A percentile compares a stretch with the other conserved stretches of the same genome.
These are phyloP conservation scores for Epicauta chinensis DNA, from an alignment of 1,140 invertebrate species.

Conservation along the genomic window DNA sequence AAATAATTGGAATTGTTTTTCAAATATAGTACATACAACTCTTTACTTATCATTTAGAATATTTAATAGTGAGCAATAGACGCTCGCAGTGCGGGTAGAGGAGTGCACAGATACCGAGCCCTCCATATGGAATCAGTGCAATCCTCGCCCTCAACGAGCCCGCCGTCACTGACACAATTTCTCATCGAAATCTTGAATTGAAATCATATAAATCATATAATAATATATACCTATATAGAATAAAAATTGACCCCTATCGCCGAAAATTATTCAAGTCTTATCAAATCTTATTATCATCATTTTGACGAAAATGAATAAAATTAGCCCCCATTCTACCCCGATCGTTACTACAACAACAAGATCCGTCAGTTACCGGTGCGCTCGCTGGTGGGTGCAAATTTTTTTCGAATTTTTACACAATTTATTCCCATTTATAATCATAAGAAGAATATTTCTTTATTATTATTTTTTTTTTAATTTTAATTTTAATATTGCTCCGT, in stretches of 20 bases:
- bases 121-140: constrained; percentile 18
- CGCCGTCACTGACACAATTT: constrained; percentile 34
- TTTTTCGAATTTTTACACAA: not conserved
- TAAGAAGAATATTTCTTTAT: no score
- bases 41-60: constrained; percentile 43
- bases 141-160: constrained; percentile 31
- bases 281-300: no score
- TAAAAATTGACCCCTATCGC: not conserved
- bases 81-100: constrained; percentile 36
- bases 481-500: no score
- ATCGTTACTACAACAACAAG: not conserved
- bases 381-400: constrained; percentile 28
- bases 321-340: no score
- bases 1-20: constrained; percentile 39
- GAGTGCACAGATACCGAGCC: constrained; percentile 23
- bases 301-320: no score
- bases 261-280: no score
- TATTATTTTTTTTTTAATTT: no score
- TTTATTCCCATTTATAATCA: no score
- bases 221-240: not conserved
- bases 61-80: constrained; percentile 44
- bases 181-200: no score
- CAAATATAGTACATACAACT: constrained; percentile 40
- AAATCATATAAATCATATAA: not conserved
- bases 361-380: constrained; percentile 31